Conservation (phyloP, 2,888 invertebrate genomes). For the Eremobia ochroleuca region DNA sequence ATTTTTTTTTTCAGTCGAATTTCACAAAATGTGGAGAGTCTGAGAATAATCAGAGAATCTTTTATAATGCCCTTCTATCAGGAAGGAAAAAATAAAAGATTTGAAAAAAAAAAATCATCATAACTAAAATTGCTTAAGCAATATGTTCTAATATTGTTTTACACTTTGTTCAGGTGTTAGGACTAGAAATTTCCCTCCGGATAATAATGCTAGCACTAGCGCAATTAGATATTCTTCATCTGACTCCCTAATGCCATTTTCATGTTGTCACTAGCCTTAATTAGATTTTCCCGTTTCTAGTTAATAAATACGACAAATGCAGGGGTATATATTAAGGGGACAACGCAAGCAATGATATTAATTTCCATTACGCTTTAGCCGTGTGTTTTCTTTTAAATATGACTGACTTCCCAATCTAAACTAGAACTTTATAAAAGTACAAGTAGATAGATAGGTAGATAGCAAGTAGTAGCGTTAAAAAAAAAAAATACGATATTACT, state of each 20-base stretch:
- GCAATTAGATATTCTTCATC: constrained; percentile 21
- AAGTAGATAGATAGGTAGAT: no score
- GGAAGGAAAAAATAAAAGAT: background rate
- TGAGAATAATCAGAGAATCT: no score
- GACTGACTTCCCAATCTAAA: background rate
- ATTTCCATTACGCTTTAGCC: background rate
- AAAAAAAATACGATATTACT: no score
- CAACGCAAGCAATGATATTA: background rate
- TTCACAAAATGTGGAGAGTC: no score
- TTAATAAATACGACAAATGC: constrained; percentile 11
- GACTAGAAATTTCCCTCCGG: background rate
- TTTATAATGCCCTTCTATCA: no score
- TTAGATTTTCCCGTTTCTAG: constrained; percentile 11
- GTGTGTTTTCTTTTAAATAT: background rate
- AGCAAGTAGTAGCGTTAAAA: no score
- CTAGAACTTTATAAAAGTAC: background rate
- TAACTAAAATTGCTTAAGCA: background rate
- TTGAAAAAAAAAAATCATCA: background rate
- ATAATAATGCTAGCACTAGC: background rate
- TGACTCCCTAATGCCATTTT: constrained; percentile 28
- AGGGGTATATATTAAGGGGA: constrained; percentile 13
- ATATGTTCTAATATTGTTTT: background rate
- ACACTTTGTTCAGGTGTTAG: background rate
- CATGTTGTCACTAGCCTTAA: constrained; percentile 20
- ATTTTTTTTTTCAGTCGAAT: no score